phyloP scores from a whole-genome alignment of 2,113 vertebrate species.

The Dromiciops gliroides region DNA sequence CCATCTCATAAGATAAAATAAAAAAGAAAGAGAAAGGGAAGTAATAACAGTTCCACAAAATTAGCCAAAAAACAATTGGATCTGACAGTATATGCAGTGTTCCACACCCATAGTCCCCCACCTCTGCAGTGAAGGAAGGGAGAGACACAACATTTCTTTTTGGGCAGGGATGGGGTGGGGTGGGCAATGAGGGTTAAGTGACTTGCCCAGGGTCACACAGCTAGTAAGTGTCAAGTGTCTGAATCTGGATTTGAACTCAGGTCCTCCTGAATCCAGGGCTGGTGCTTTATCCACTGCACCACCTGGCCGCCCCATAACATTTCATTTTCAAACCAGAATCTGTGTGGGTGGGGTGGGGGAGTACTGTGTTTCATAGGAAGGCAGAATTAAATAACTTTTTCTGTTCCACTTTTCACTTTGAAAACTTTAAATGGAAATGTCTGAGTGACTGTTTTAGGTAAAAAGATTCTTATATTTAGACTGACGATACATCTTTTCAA shows the following conservation, averaged over 20 bases:
- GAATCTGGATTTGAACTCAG: too few relatives aligned
- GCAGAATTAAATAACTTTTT: not conserved
- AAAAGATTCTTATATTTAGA: not conserved
- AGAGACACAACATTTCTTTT: not conserved
- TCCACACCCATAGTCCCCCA: not conserved
- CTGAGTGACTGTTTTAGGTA: not conserved
- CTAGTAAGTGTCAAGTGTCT: too few relatives aligned
- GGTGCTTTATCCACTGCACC: too few relatives aligned
- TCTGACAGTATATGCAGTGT: not conserved
- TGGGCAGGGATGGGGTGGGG: too few relatives aligned
- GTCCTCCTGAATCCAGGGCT: too few relatives aligned
- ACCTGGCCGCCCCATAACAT: too few relatives aligned
- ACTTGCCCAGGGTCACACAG: too few relatives aligned
- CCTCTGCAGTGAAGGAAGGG: not conserved
- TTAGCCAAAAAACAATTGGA: not conserved
- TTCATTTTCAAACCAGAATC: not conserved
- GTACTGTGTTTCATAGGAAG: not conserved
- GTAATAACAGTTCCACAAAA: not conserved
- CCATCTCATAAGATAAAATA: not conserved
- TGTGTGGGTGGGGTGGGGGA: too few relatives aligned
- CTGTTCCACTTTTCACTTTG: not conserved
- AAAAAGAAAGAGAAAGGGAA: not conserved
- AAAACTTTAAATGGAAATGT: slow-evolving; percentile 5
- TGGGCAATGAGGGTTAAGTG: too few relatives aligned
- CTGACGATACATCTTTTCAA: slow-evolving; percentile 23